Base-by-base conservation (phyloP, 1,140 invertebrate genomes). In the Campoletis sonorensis region DNA sequence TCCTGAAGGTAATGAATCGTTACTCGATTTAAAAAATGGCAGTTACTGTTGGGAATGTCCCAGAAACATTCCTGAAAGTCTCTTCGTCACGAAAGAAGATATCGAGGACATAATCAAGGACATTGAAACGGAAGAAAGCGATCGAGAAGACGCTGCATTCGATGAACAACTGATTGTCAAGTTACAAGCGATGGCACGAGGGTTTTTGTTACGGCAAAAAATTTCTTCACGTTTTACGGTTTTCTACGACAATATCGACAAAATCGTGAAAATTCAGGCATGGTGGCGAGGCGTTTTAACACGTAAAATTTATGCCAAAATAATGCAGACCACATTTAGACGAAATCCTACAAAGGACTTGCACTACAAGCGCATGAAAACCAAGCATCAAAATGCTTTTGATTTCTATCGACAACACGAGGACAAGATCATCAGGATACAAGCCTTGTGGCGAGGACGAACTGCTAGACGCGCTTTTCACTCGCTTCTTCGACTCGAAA, bases 391-490 rank as follows among this genome's bases (percentile, higher is more conserved):
- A 18, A 91, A 93, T 86, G 89, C 91, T 37, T 89, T 89, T 84
- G 87, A 88, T 54, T 91, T 90, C 88, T 94, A 93, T 85, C 93
- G 90, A 89, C 83, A 90, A 71, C 87, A 95, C 93, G 93, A 94
- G 83, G 86, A 93, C 27, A 92, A 94, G 83, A 94, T 95, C 68
- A 90, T 95, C 11, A 93, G 93, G 88, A 93, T 96, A 76, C 95
- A 96, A 91, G 94, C 95, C 21, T 84, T 94, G 8, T 96, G 95
- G 95, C 90, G 95, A 58, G 94, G 94, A 11, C 89, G 91, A 27
- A 88, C 91, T 37, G 93, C 94, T 2, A 91, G 95, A 64, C 90
- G 92, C 86, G 93, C 94, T 16, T 95, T 95, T 80, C 89, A 92
- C 58, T 93, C 93, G 0, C 86, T 95, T 0, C 93, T 95, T 83